phyloP scores from a whole-genome alignment of 2,797 vertebrate genomes.

The Lateolabrax maculatus region DNA sequence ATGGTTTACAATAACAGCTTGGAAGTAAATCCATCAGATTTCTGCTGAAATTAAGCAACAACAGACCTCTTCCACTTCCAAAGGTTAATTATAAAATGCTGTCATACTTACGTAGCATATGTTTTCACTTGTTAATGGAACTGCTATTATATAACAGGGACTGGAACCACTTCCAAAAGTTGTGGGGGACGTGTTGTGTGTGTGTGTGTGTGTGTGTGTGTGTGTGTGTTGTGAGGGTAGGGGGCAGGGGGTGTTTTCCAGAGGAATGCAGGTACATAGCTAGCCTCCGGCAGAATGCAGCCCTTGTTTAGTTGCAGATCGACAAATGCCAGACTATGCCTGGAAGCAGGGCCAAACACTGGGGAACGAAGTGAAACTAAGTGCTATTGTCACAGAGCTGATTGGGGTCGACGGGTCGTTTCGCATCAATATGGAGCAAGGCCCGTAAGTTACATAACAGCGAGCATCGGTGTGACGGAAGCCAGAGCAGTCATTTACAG shows the following conservation, averaged over 20 bases:
- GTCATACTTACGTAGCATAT: slow-evolving; percentile 38
- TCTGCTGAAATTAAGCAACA: slow-evolving; percentile 25
- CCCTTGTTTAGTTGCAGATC: slow-evolving; percentile 48
- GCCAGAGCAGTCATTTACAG: slow-evolving; percentile 54
- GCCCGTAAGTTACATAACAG: slow-evolving; percentile 62
- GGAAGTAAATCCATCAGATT: not conserved
- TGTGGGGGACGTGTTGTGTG: slow-evolving; percentile 4
- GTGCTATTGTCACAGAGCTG: slow-evolving; percentile 50
- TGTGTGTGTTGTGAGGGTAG: not conserved
- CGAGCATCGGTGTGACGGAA: slow-evolving; percentile 45
- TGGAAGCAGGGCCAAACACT: slow-evolving; percentile 27
- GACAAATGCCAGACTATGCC: slow-evolving; percentile 47
- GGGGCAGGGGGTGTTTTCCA: slow-evolving; percentile 34
- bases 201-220: slow-evolving; percentile 3
- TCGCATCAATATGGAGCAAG: slow-evolving; percentile 55
- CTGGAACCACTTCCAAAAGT: slow-evolving; percentile 39
- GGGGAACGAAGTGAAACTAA: slow-evolving; percentile 44
- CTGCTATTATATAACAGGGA: slow-evolving; percentile 54
- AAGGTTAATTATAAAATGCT: slow-evolving; percentile 26
- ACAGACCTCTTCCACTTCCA: not conserved
- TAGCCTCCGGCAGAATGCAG: slow-evolving; percentile 56
- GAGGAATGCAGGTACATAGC: slow-evolving; percentile 70
- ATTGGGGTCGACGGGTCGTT: slow-evolving; percentile 52
- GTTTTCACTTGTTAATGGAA: slow-evolving; percentile 61
- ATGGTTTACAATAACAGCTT: slow-evolving; percentile 4